Evolutionary conservation across 1,140 invertebrate genomes (phyloP), one percentile per base, ranked within the genome.

Genomic region (Matsumurasca onukii): DNA sequence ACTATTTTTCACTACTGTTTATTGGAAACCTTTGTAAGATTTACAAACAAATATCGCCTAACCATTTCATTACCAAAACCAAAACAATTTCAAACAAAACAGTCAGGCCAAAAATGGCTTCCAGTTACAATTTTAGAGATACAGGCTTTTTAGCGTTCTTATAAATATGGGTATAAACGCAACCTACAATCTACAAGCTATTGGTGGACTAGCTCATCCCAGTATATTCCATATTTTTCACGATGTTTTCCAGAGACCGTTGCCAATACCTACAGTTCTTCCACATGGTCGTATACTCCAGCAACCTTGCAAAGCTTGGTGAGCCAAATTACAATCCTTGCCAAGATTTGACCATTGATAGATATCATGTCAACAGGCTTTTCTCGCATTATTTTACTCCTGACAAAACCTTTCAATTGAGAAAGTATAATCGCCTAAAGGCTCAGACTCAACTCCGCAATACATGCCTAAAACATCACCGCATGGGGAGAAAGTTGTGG

Each of bases 331-430:
- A 76, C 55, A 66, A 75, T 55, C 71, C 74, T 55, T 76, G 73
- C 72, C 65, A 34, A 49, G 73, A 69, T 68, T 76, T 76, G 71
- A 20, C 69, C 24, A 48, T 67, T 63, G 34, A 75, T 31, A 66
- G 75, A 62, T 68, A 75, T 39, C 74, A 75, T 52, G 71, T 70
- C 30, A 76, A 76, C 64, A 73, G 31, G 65, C 45, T 74, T 34
- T 75, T 75, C 61, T 68, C 68, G 29, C 64, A 66, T 34, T 49
- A 75, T 67, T 77, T 72, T 66, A 70, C 66, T n/a, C 73, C 73
- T 15, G 31, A 70, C 68, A 75, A 61, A 69, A 75, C 31, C 61
- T 76, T 52, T 72, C 69, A 48, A 68, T 76, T 25, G 70, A 74
- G 71, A 76, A 69, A 72, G 67, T 55, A 49, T 73, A 25, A 68